These are phyloP conservation scores for Coboldia fuscipes DNA, from an alignment of 1,140 invertebrate genomes.

Conservation along the genomic window DNA sequence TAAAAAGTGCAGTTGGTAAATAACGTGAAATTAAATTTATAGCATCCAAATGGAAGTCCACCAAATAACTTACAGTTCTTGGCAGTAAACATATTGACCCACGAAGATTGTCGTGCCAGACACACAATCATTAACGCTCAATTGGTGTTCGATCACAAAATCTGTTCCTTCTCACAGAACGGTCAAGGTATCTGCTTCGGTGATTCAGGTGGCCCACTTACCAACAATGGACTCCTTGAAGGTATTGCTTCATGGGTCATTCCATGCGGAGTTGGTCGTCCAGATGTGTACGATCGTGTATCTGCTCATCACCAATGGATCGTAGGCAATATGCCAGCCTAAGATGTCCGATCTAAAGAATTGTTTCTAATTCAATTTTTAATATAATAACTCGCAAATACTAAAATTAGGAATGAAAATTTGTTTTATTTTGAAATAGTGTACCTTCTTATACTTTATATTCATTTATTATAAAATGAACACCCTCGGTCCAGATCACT, in stretches of 20 bases:
- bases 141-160: slow-evolving; percentile 1
- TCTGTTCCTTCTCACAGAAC: neutral
- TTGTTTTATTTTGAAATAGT: too few species aligned
- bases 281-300: slow-evolving; percentile 39
- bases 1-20: too few species aligned
- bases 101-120: neutral
- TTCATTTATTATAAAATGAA: too few species aligned
- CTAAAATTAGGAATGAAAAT: too few species aligned
- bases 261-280: too few species aligned
- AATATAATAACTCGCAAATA: too few species aligned
- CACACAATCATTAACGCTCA: neutral
- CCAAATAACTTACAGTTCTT: neutral
- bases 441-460: too few species aligned
- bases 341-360: too few species aligned
- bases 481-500: too few species aligned
- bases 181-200: slow-evolving; percentile 6
- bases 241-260: slow-evolving; percentile 34
- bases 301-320: neutral
- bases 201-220: slow-evolving; percentile 22
- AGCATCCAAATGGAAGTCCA: neutral
- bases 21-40: too few species aligned
- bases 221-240: slow-evolving; percentile 17
- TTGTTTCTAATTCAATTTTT: too few species aligned
- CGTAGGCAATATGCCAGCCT: too few species aligned
- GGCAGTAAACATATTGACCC: neutral